Evolutionary conservation across 37 sponge, comb jelly and placozoan species (phyloP).

Genomic region (Tethya wilhelma): DNA sequence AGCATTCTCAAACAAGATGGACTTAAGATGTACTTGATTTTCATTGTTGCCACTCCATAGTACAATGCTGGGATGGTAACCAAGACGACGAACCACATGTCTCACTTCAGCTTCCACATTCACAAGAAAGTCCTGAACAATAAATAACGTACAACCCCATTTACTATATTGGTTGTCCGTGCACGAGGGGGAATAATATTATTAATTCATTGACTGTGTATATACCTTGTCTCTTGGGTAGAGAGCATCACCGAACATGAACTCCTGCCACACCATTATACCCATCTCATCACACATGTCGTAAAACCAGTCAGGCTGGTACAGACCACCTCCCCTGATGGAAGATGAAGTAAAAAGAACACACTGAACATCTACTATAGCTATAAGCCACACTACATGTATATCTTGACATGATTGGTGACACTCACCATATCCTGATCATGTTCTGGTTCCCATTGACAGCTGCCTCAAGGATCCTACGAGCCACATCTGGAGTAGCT

Average conservation of each 20-base stretch:
- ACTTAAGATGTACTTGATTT: too few relatives aligned
- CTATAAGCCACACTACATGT: background rate
- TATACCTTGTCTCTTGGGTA: constrained; percentile 93
- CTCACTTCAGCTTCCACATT: constrained; percentile 81
- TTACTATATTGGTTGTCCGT: background rate
- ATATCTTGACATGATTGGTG: too few relatives aligned
- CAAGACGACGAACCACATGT: constrained; percentile 76
- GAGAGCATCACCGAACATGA: constrained; percentile 95
- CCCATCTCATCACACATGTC: constrained; percentile 92
- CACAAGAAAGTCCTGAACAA: constrained; percentile 73
- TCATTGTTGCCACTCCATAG: constrained; percentile 99
- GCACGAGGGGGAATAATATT: background rate
- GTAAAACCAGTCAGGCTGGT: constrained; percentile 93
- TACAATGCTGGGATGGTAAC: constrained; percentile 85
- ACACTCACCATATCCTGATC: constrained; percentile 86
- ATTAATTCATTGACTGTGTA: background rate
- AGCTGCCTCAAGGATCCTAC: constrained; percentile 64
- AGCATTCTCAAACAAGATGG: too few relatives aligned
- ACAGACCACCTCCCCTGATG: constrained; percentile 95
- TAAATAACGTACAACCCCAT: background rate
- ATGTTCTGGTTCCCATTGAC: constrained; percentile 87
- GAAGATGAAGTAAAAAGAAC: background rate
- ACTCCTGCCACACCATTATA: constrained; percentile 99
- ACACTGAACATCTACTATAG: background rate
- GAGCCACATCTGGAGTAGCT: constrained; percentile 47